These are phyloP conservation scores for Pemphigus obesinymphae DNA, from an alignment of 1,140 invertebrate species.

Conservation along the genomic window DNA sequence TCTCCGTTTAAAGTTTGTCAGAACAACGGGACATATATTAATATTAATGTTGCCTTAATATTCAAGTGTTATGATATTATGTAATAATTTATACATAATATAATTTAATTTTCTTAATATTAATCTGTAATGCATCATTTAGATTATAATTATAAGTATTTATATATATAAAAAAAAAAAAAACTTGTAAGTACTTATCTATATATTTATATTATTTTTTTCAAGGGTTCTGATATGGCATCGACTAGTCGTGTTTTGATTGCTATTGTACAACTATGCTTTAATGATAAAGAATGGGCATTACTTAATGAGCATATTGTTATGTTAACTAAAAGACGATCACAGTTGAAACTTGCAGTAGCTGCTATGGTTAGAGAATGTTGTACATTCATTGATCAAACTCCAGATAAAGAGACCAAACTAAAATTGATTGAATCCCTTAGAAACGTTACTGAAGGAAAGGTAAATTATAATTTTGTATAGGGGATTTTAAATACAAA, in stretches of 20 bases:
- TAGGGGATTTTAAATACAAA: too few relatives aligned
- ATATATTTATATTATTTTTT: too few relatives aligned
- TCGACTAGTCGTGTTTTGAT: slow-evolving; percentile 92
- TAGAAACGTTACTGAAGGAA: slow-evolving; percentile 92
- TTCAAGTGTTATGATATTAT: too few relatives aligned
- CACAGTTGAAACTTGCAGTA: slow-evolving; percentile 95
- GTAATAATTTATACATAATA: too few relatives aligned
- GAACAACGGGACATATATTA: too few relatives aligned
- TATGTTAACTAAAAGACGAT: slow-evolving; percentile 84
- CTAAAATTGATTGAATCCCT: slow-evolving; percentile 95
- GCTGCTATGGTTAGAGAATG: slow-evolving; percentile 99
- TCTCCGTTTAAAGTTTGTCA: too few relatives aligned
- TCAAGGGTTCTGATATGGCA: slow-evolving; percentile 83
- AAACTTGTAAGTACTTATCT: too few relatives aligned
- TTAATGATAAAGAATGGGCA: slow-evolving; percentile 87
- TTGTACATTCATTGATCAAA: slow-evolving; percentile 89
- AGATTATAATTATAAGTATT: too few relatives aligned
- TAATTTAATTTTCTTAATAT: too few relatives aligned
- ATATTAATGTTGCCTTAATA: too few relatives aligned
- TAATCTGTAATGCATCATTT: too few relatives aligned
- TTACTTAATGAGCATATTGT: slow-evolving; percentile 92
- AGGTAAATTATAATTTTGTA: slow-evolving; percentile 57
- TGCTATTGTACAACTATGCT: slow-evolving; percentile 90
- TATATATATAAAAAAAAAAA: too few relatives aligned
- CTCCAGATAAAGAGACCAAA: slow-evolving; percentile 82